Evolutionary conservation across 2,113 vertebrate genomes (phyloP), one percentile per base, ranked within the genome.

Genomic region (Etia nguti): DNA sequence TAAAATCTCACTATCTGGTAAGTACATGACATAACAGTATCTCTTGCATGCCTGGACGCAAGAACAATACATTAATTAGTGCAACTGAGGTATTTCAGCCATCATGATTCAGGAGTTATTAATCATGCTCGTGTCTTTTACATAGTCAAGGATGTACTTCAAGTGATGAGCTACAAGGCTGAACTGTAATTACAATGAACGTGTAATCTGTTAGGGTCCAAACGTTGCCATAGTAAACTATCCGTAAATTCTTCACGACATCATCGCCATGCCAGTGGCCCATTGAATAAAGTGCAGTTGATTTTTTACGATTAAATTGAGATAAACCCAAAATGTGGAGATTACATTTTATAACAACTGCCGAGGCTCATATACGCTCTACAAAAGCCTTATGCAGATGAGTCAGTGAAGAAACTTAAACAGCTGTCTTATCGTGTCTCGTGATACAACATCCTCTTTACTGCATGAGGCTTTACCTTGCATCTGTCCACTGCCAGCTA

Each of bases 51-150:
- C 26, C 73, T 77, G 43, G 70, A 77, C 26, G 12, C 10, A 4
- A 77, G 70, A 77, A 34, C 46, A 52, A 34, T 34, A 77, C 24
- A 50, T 50, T 77, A 50, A 77, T 77, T 77, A 77, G 46, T 77
- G 73, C 4, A 52, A 52, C 46, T 52, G 46, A 77, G 46, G 46
- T 50, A 77, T 50, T 52, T 77, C 46, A 52, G 26, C 48, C 73
- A n/a, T 52, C 73, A 31, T 31, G 46, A 50, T 52, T 77, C 73
- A 77, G 26, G 43, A 50, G 24, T 50, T 48, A 31, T 77, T 77
- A 77, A 50, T 77, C 46, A 50, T 1, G 70, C 26, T 50, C 26
- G 4, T 31, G 70, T 77, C 73, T 77, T 52, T 52, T 52, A n/a
- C 73, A 50, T 7, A 77, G 73, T 52, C 26, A 52, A 77, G 43